Conservation (phyloP, 2,113 vertebrate genomes). For the Toxotes jaculatrix region DNA sequence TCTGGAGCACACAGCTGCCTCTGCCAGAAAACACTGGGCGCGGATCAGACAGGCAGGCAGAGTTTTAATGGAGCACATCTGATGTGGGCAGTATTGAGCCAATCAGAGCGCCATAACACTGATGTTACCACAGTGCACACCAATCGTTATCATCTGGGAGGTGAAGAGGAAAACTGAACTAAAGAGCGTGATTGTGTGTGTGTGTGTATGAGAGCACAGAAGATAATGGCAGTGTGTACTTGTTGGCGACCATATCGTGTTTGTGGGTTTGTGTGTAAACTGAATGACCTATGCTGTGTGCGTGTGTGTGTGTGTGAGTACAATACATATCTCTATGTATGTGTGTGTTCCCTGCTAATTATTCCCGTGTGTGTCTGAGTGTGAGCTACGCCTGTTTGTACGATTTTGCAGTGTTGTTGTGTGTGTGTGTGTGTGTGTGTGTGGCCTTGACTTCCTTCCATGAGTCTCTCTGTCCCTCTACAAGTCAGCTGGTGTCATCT, state of each 20-base stretch:
- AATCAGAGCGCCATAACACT: constrained; percentile 26
- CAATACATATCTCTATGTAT: background rate
- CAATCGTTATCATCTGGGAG: constrained; percentile 21
- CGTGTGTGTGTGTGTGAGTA: background rate
- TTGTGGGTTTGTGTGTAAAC: background rate
- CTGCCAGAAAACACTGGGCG: constrained; percentile 38
- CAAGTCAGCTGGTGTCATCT: background rate
- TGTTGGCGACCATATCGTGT: background rate
- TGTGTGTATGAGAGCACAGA: background rate
- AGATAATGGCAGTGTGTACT: background rate
- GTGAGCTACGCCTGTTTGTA: background rate
- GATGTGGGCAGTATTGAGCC: constrained; percentile 42
- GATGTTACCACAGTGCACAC: constrained; percentile 11
- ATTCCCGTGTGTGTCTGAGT: constrained; percentile 10
- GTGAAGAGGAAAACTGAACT: background rate
- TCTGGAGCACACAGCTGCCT: constrained; percentile 18
- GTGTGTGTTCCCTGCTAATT: constrained; percentile 5
- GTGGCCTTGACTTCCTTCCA: background rate
- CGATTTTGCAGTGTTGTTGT: background rate
- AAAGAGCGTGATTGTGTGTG: background rate
- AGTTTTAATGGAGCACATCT: constrained; percentile 52
- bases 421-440: constrained; percentile 15
- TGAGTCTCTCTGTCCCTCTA: background rate
- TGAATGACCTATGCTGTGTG: background rate
- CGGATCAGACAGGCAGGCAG: constrained; percentile 31